Evolutionary conservation across 2,888 invertebrate genomes (phyloP).

Genomic region (Acanthacorydalis orientalis): DNA sequence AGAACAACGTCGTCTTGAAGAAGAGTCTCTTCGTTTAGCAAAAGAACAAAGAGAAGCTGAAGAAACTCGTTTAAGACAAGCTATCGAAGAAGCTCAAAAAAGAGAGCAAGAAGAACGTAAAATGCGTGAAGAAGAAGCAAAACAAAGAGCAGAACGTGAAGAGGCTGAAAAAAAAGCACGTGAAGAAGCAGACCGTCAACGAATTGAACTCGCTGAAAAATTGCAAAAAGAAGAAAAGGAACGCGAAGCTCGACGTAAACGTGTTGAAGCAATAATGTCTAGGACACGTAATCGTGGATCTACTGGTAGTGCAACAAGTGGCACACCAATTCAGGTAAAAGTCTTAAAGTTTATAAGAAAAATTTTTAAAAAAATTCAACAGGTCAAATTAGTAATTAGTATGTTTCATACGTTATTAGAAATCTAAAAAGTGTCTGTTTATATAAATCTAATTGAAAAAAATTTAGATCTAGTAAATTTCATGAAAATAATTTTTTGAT

Average conservation of each 20-base stretch:
- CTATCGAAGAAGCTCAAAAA: conserved; percentile 51
- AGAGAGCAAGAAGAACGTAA: conserved; percentile 64
- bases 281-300: conserved; percentile 47
- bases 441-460: no score
- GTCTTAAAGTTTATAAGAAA: no score
- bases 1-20: conserved; percentile 62
- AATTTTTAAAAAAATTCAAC: no score
- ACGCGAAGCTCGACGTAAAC: conserved; percentile 68
- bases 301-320: neutral
- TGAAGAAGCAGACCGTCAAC: conserved; percentile 71
- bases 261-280: conserved; percentile 86
- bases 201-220: conserved; percentile 68
- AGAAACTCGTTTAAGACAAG: conserved; percentile 58
- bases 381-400: no score
- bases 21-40: conserved; percentile 60
- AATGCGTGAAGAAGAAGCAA: conserved; percentile 46
- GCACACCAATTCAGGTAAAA: neutral
- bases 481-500: no score
- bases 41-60: conserved; percentile 67
- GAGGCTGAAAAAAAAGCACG: conserved; percentile 64
- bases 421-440: no score
- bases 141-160: conserved; percentile 47
- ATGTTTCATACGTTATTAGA: no score
- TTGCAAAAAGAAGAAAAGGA: conserved; percentile 78
- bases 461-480: no score